These are phyloP conservation scores for Elegia similella DNA, from an alignment of 2,888 invertebrate species.

Conservation along the genomic window DNA sequence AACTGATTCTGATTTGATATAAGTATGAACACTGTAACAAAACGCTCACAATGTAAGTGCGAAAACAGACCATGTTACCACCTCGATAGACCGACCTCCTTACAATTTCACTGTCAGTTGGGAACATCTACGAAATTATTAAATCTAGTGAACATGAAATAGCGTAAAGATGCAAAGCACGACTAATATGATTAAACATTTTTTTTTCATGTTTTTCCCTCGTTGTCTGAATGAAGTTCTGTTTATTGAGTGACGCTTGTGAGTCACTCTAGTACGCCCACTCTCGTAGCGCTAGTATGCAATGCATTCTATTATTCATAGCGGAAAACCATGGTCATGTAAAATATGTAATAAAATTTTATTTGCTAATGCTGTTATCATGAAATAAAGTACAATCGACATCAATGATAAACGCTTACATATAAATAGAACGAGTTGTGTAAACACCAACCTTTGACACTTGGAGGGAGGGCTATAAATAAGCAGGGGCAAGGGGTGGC, in stretches of 20 bases:
- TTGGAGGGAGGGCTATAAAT: slow-evolving; percentile 26
- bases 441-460: slow-evolving; percentile 40
- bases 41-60: too few relatives aligned
- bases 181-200: not conserved
- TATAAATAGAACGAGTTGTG: slow-evolving; percentile 35
- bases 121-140: too few relatives aligned
- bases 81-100: too few relatives aligned
- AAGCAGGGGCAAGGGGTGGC: slow-evolving; percentile 14
- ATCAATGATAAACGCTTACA: slow-evolving; percentile 14
- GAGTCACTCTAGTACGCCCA: slow-evolving; percentile 15
- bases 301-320: slow-evolving; percentile 8
- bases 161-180: too few relatives aligned
- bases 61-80: too few relatives aligned
- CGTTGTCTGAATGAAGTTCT: slow-evolving; percentile 3
- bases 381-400: not conserved
- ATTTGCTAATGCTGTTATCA: not conserved
- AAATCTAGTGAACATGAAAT: too few relatives aligned
- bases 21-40: too few relatives aligned
- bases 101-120: too few relatives aligned
- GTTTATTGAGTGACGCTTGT: slow-evolving; percentile 10
- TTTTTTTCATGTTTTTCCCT: not conserved
- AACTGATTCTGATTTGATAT: too few relatives aligned
- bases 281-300: slow-evolving; percentile 10
- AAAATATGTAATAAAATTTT: not conserved
- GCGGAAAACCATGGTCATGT: not conserved